Conservation (phyloP, 2,113 vertebrate species). For the Pomatostomus ruficeps region DNA sequence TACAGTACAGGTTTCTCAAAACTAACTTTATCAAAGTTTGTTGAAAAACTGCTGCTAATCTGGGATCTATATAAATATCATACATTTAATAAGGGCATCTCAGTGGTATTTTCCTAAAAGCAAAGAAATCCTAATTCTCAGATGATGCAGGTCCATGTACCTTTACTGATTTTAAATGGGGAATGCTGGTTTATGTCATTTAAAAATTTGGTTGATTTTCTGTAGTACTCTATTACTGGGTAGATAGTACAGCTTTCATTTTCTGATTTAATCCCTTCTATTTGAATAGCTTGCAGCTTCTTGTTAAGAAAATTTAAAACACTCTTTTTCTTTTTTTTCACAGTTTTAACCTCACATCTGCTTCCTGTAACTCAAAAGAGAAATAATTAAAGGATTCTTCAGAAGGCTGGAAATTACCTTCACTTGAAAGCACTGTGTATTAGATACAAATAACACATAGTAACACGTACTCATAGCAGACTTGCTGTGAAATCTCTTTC, state of each 20-base stretch:
- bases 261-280: background rate
- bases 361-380: background rate
- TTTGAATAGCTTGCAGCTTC: background rate
- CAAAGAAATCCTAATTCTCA: background rate
- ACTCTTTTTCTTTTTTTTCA: fast-evolving
- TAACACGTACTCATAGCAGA: background rate
- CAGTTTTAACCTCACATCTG: background rate
- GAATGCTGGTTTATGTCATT: background rate
- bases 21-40: background rate
- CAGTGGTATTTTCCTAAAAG: background rate
- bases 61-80: background rate
- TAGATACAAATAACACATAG: background rate
- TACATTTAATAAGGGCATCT: background rate
- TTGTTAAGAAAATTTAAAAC: background rate
- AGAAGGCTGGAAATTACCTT: background rate
- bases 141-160: background rate
- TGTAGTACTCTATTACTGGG: background rate
- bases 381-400: background rate
- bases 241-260: background rate
- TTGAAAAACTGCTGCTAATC: background rate
- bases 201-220: background rate
- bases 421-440: background rate
- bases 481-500: background rate
- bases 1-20: background rate
- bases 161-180: background rate